Evolutionary conservation across 2,888 invertebrate species (phyloP).

Genomic region (Sclerodermus sp.): DNA sequence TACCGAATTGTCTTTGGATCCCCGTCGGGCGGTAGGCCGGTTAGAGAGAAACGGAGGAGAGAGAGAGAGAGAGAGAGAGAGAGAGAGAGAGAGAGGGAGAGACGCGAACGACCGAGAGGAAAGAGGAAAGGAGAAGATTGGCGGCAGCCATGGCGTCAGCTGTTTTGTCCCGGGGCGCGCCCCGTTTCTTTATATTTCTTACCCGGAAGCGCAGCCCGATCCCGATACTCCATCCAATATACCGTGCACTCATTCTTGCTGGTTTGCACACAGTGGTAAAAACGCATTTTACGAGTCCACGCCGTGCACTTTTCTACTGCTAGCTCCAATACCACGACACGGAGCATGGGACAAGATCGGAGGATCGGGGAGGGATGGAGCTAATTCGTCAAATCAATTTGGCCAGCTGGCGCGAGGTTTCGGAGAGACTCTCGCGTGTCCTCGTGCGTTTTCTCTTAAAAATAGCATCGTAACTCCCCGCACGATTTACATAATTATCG

Average conservation of each 20-base stretch:
- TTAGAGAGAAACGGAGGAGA: slow-evolving; percentile 20
- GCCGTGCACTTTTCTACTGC: too few species aligned
- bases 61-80: slow-evolving; percentile 21
- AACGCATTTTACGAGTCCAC: too few species aligned
- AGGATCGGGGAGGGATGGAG: too few species aligned
- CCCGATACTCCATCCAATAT: slow-evolving; percentile 33
- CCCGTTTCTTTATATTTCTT: slow-evolving; percentile 44
- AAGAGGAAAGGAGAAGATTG: slow-evolving; percentile 30
- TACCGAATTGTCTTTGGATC: slow-evolving; percentile 55
- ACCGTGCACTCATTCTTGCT: slow-evolving; percentile 7
- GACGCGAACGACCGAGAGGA: slow-evolving; percentile 17
- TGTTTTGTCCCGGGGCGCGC: slow-evolving; percentile 49
- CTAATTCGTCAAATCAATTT: too few species aligned
- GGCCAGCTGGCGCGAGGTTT: too few species aligned
- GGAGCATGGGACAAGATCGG: too few species aligned
- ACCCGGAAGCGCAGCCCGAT: slow-evolving; percentile 35
- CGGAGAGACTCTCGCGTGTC: too few species aligned
- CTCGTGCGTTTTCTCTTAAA: too few species aligned
- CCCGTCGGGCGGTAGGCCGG: slow-evolving; percentile 38
- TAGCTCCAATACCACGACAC: too few species aligned
- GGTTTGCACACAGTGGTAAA: background rate
- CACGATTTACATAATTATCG: too few species aligned
- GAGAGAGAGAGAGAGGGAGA: slow-evolving; percentile 21
- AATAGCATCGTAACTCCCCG: too few species aligned
- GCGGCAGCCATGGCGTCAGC: slow-evolving; percentile 52